These are phyloP conservation scores for Grammomys surdaster DNA, from an alignment of 2,113 vertebrate species.

Conservation along the genomic window DNA sequence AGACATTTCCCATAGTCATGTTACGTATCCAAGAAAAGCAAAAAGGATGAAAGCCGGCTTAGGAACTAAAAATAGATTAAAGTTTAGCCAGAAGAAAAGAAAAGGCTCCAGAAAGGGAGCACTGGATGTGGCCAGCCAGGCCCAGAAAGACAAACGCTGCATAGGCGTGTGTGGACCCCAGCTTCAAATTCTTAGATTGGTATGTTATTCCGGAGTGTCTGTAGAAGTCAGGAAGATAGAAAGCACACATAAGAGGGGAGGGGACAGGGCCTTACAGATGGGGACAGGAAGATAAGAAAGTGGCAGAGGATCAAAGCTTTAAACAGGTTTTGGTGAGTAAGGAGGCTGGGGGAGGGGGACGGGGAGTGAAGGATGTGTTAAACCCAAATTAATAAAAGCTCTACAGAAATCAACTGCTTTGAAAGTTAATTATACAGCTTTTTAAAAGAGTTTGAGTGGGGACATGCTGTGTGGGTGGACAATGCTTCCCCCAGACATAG, in stretches of 20 bases:
- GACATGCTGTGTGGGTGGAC: neutral
- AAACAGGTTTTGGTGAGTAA: neutral
- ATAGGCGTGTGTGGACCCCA: no score
- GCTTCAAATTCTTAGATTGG: no score
- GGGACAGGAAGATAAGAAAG: neutral
- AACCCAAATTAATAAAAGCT: neutral
- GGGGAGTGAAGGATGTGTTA: no score
- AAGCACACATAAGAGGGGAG: neutral
- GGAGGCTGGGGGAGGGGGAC: no score
- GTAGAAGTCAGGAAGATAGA: neutral
- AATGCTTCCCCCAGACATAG: no score
- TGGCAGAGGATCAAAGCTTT: no score
- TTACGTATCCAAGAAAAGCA: constrained; percentile 23
- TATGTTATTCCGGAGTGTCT: neutral
- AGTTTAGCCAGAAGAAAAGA: constrained; percentile 24
- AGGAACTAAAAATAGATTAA: constrained; percentile 50
- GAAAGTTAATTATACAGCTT: neutral
- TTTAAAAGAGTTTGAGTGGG: neutral
- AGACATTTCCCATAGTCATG: constrained; percentile 27
- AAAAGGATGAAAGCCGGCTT: neutral
- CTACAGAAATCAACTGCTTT: neutral
- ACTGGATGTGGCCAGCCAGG: neutral
- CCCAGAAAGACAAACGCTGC: neutral
- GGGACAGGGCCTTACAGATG: no score
- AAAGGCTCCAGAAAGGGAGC: constrained; percentile 8